A percentile compares a stretch with the other conserved stretches of the same genome.
These are phyloP conservation scores for Cyphomyrus discorhynchus DNA, from an alignment of 2,113 vertebrate genomes.

Conservation along the genomic window DNA sequence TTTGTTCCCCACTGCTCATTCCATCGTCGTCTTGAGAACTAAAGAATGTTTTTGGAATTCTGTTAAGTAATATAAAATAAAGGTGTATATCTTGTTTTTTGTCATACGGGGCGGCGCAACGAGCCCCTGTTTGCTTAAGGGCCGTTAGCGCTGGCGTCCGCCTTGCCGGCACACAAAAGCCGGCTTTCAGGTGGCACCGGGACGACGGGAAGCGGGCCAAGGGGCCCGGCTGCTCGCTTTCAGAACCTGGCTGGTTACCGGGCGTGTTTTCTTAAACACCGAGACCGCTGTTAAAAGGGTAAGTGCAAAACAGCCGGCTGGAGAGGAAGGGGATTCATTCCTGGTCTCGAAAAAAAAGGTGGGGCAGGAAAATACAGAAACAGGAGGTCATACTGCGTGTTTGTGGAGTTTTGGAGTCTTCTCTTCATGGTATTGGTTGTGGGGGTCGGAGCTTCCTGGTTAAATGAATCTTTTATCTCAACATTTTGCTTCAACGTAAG, in stretches of 20 bases:
- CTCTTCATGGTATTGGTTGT: neutral
- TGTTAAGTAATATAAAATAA: slow-evolving; percentile 50
- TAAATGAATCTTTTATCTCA: neutral
- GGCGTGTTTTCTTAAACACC: slow-evolving; percentile 55
- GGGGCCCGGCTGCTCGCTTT: slow-evolving; percentile 49
- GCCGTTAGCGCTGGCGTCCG: slow-evolving; percentile 44
- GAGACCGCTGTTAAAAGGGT: slow-evolving; percentile 46
- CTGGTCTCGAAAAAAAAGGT: neutral
- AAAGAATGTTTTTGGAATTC: slow-evolving; percentile 37
- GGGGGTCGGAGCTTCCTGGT: neutral
- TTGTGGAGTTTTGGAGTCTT: neutral
- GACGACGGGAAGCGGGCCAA: slow-evolving; percentile 40
- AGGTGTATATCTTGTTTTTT: slow-evolving; percentile 42
- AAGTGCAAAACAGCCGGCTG: slow-evolving; percentile 22
- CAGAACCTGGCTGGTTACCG: slow-evolving; percentile 45
- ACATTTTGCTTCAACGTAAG: neutral
- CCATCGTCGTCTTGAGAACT: slow-evolving; percentile 28
- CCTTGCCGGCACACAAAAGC: slow-evolving; percentile 52
- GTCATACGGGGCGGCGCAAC: slow-evolving; percentile 42
- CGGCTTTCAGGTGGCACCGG: slow-evolving; percentile 53
- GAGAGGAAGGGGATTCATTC: neutral
- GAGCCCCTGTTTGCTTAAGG: slow-evolving; percentile 50
- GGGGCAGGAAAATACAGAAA: slow-evolving; percentile 1
- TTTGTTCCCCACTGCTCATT: neutral
- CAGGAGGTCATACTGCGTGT: neutral